Evolutionary conservation across 2,888 invertebrate species (phyloP).

Genomic region (Deilephila porcellus): DNA sequence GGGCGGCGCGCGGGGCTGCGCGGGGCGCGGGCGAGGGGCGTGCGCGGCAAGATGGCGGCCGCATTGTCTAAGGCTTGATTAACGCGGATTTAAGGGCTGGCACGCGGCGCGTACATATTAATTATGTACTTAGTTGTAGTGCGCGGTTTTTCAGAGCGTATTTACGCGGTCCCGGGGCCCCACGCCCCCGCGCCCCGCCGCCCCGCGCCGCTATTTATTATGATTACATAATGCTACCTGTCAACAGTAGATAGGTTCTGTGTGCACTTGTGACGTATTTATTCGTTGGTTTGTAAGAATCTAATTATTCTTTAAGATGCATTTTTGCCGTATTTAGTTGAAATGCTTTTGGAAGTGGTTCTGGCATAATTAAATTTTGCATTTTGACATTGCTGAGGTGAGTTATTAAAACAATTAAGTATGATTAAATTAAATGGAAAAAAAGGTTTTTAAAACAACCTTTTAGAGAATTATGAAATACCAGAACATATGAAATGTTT

Average conservation of each 20-base stretch:
- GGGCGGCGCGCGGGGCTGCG: slow-evolving; percentile 39
- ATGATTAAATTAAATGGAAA: background rate
- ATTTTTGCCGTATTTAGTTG: background rate
- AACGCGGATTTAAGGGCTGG: slow-evolving; percentile 76
- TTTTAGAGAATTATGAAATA: background rate
- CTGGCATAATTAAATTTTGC: background rate
- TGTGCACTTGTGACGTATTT: slow-evolving; percentile 20
- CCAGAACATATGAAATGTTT: background rate
- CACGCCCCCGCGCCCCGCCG: background rate
- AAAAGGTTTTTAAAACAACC: background rate
- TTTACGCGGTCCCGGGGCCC: slow-evolving; percentile 24
- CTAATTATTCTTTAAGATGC: background rate
- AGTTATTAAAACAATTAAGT: slow-evolving; percentile 3
- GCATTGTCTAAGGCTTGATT: slow-evolving; percentile 81
- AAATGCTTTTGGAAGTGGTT: background rate
- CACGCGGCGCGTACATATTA: slow-evolving; percentile 75
- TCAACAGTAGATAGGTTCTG: slow-evolving; percentile 27
- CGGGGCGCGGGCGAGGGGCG: slow-evolving; percentile 46
- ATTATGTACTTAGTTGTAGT: slow-evolving; percentile 76
- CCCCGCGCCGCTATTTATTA: slow-evolving; percentile 24
- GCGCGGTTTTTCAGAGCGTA: slow-evolving; percentile 43
- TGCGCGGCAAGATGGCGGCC: slow-evolving; percentile 75
- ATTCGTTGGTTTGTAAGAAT: slow-evolving; percentile 34
- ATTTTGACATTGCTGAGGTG: slow-evolving; percentile 1
- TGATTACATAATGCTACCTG: slow-evolving; percentile 27